These are phyloP conservation scores for Ageneiosus marmoratus DNA, from an alignment of 2,113 vertebrate genomes.

Conservation along the genomic window DNA sequence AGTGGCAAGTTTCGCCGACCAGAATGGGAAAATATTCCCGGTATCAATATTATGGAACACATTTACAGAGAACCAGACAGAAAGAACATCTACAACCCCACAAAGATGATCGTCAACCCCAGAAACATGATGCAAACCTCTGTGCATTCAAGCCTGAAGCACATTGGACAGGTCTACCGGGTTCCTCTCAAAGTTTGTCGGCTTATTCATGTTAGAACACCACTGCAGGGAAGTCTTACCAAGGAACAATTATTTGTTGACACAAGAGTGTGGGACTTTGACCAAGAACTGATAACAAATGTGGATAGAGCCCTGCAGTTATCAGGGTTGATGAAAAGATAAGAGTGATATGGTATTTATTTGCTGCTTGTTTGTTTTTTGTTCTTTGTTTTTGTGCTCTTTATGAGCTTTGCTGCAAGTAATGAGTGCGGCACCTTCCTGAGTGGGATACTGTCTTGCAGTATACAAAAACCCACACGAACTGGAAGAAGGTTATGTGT, in stretches of 20 bases:
- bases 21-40: no score
- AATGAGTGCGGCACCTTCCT: no score
- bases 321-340: slow-evolving; percentile 17
- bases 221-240: slow-evolving; percentile 22
- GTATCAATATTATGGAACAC: no score
- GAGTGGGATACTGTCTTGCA: no score
- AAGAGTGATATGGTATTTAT: neutral
- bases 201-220: slow-evolving; percentile 44
- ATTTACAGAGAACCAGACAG: no score
- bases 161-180: neutral
- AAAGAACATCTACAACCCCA: slow-evolving; percentile 41
- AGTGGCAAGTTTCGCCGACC: no score
- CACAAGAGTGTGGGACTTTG: slow-evolving; percentile 25
- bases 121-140: slow-evolving; percentile 51
- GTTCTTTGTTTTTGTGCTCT: no score
- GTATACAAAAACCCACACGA: no score
- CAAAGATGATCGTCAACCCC: slow-evolving; percentile 57
- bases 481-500: no score
- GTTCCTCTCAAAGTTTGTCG: slow-evolving; percentile 34
- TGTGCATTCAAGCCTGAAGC: slow-evolving; percentile 44
- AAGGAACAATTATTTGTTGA: neutral
- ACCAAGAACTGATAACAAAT: slow-evolving; percentile 38
- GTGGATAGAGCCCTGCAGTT: slow-evolving; percentile 6
- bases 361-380: no score
- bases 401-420: no score